Base-by-base conservation (phyloP, 2,888 invertebrate genomes). In the Dysmachus trigonus region DNA sequence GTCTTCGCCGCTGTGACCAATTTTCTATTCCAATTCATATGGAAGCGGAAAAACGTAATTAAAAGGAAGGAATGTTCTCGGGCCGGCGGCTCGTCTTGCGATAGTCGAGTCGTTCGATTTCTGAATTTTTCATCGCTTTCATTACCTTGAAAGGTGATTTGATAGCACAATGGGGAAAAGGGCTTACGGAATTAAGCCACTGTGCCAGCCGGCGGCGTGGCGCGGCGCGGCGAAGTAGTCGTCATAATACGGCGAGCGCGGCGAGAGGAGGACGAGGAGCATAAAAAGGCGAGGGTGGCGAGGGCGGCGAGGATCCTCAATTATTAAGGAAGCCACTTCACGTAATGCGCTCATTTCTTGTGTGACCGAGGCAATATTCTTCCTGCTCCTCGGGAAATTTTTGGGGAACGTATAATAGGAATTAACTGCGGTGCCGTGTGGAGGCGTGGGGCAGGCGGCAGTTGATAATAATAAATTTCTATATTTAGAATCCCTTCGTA, bases 91-190 rank as follows among this genome's bases (percentile, higher is more conserved):
- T 82, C 33, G 81, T 53, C 72, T 72, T 71, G 38, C 72, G 81
- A 51, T 82, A 62, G 81, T 35, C 51, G 62, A 83, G 72, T 83
- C 72, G 83, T 83, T 83, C 38, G 72, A 47, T 27, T 83, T 83
- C 72, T 83, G 83, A 83, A 83, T 83, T 83, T 83, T 83, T 83
- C 72, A 83, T 83, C 83, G 72, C 71, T 83, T 83, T 83, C 83
- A 83, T 83, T 83, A 83, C 83, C 38, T 31, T 47, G 83, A 83
- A 83, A 83, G 83, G 71, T 72, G 83, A 83, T 72, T 72, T 41
- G 83, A 83, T 71, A 41, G 83, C 35, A 72, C 83, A 41, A 83
- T 83, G 27, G 83, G 83, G 72, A 83, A 83, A 83, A 71, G 83
- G 72, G 72, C 83, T 83, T 83, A 72, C 31, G n/a, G 83, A 72